A percentile compares a stretch with the other conserved stretches of the same genome.
Evolutionary conservation across 2,797 vertebrate genomes (phyloP).

Genomic region (Diceros bicornis): DNA sequence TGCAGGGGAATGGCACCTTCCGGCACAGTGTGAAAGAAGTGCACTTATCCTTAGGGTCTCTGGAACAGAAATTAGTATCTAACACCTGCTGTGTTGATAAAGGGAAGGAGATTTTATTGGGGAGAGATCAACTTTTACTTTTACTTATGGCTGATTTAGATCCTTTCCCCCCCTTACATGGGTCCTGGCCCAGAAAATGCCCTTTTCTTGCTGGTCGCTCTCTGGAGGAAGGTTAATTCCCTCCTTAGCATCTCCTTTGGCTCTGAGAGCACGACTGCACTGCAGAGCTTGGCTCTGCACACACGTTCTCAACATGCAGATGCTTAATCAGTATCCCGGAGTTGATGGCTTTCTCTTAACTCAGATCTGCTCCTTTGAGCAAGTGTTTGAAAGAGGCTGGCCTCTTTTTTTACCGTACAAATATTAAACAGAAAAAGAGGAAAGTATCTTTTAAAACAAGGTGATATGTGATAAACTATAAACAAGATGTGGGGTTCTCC

Average conservation of each 20-base stretch:
- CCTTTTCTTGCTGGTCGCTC: not conserved
- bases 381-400: not conserved
- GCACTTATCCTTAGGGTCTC: not conserved
- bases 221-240: not conserved
- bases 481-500: not conserved
- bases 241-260: not conserved
- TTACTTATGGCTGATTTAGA: not conserved
- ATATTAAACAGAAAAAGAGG: not conserved
- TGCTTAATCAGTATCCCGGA: not conserved
- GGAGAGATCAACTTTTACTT: not conserved
- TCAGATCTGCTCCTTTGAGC: not conserved
- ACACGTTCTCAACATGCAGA: not conserved
- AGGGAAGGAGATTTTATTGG: not conserved
- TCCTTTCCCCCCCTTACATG: not conserved
- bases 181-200: not conserved
- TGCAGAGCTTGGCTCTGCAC: not conserved
- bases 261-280: not conserved
- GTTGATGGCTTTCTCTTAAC: not conserved
- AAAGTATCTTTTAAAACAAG: not conserved
- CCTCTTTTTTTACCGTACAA: not conserved
- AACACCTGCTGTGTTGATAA: not conserved
- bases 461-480: not conserved
- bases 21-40: not conserved
- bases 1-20: rapidly evolving
- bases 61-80: not conserved